These are phyloP conservation scores for Oreortyx pictus DNA, from an alignment of 2,797 vertebrate species.

Conservation along the genomic window DNA sequence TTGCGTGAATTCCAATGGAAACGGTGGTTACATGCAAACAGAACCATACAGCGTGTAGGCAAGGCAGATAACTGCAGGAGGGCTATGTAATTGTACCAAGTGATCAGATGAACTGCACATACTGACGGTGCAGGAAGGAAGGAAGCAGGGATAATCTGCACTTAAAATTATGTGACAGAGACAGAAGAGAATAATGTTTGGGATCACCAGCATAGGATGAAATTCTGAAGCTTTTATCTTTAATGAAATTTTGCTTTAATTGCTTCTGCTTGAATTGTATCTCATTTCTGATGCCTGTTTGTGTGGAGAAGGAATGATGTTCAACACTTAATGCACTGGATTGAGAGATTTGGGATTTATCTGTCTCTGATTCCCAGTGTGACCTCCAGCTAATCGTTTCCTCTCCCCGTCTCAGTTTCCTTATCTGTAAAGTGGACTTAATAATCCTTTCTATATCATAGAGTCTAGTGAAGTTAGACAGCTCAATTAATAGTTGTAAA, in stretches of 20 bases:
- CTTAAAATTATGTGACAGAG: constrained; percentile 12
- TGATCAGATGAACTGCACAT: not conserved
- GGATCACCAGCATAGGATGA: not conserved
- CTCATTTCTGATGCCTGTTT: constrained; percentile 28
- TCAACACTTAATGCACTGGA: not conserved
- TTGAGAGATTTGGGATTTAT: constrained; percentile 49
- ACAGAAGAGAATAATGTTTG: not conserved
- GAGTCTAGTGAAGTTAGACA: constrained; percentile 51
- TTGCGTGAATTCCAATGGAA: not conserved
- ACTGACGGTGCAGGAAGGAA: not conserved
- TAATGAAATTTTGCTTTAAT: constrained; percentile 52
- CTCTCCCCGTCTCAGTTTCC: constrained; percentile 45
- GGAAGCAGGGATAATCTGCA: not conserved
- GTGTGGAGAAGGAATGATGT: not conserved
- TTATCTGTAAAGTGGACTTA: constrained; percentile 66
- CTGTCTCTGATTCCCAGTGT: constrained; percentile 24
- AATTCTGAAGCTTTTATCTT: constrained; percentile 54
- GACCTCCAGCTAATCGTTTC: constrained; percentile 57
- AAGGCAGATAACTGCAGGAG: not conserved
- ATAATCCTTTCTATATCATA: constrained; percentile 62
- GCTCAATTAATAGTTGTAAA: constrained; percentile 70
- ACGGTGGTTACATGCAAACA: not conserved
- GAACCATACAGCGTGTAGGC: accelerated
- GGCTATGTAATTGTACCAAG: not conserved
- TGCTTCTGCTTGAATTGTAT: constrained; percentile 42